Evolutionary conservation across 2,888 invertebrate genomes (phyloP).

Genomic region (Hermaeophaga mercurialis): DNA sequence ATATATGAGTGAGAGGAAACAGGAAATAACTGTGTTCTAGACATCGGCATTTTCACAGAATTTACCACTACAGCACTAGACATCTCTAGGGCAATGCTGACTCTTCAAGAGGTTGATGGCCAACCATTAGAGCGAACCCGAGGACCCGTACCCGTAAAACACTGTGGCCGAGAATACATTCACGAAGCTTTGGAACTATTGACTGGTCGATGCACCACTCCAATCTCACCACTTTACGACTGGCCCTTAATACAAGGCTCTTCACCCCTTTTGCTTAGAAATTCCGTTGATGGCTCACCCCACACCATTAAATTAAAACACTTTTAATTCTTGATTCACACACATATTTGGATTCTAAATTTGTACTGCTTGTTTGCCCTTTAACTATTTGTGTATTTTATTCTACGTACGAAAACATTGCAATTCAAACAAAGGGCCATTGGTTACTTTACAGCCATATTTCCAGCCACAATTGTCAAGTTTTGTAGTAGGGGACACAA

Average conservation of each 20-base stretch:
- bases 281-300: constrained; percentile 25
- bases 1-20: constrained; percentile 55
- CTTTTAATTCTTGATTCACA: constrained; percentile 31
- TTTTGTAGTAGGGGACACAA: constrained; percentile 34
- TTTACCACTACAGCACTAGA: constrained; percentile 56
- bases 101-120: constrained; percentile 51
- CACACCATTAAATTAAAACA: constrained; percentile 33
- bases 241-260: constrained; percentile 23
- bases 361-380: constrained; percentile 31
- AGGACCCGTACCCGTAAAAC: constrained; percentile 36
- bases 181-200: constrained; percentile 44
- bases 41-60: constrained; percentile 53
- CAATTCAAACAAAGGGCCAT: constrained; percentile 57
- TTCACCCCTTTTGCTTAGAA: constrained; percentile 30
- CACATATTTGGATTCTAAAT: constrained; percentile 36
- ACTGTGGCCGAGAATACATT: constrained; percentile 41
- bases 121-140: constrained; percentile 53
- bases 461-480: constrained; percentile 47
- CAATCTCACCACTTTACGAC: constrained; percentile 25
- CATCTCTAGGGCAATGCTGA: constrained; percentile 52
- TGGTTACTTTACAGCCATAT: constrained; percentile 59
- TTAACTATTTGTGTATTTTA: constrained; percentile 40
- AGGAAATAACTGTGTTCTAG: constrained; percentile 59
- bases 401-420: constrained; percentile 49
- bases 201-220: constrained; percentile 29